Conservation (phyloP, 2,797 vertebrate species). For the Microchirus variegatus region DNA sequence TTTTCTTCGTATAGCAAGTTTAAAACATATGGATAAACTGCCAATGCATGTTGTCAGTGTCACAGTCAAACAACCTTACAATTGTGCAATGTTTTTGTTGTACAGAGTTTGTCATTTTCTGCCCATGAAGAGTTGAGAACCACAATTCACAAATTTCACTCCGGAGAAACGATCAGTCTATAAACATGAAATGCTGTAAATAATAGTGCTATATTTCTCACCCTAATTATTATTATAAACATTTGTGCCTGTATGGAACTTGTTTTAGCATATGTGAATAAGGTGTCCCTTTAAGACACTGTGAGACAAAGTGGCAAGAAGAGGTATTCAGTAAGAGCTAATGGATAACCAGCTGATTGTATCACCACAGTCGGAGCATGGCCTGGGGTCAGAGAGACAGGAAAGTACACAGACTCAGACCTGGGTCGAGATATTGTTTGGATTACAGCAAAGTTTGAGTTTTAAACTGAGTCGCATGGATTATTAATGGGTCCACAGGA, state of each 20-base stretch:
- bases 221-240: no score
- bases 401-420: constrained; percentile 70
- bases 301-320: constrained; percentile 63
- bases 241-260: not conserved
- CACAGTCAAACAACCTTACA: no score
- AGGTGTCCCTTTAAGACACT: constrained; percentile 67
- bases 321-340: constrained; percentile 69
- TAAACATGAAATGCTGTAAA: no score
- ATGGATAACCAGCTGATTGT: constrained; percentile 83
- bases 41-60: no score
- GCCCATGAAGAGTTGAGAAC: no score
- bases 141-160: no score
- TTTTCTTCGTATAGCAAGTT: no score
- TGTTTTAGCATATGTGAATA: constrained; percentile 7
- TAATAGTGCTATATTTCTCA: no score
- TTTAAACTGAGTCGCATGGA: constrained; percentile 46
- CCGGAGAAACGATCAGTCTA: no score
- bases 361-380: constrained; percentile 69
- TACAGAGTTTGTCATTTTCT: no score
- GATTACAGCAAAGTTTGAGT: constrained; percentile 46
- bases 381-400: constrained; percentile 70
- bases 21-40: no score
- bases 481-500: not conserved
- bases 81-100: no score
- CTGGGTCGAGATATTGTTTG: constrained; percentile 54